Percentiles rank a stretch among this genome's conserved stretches.
Conservation (phyloP, 2,888 invertebrate genomes). For the Cerceris rybyensis region DNA sequence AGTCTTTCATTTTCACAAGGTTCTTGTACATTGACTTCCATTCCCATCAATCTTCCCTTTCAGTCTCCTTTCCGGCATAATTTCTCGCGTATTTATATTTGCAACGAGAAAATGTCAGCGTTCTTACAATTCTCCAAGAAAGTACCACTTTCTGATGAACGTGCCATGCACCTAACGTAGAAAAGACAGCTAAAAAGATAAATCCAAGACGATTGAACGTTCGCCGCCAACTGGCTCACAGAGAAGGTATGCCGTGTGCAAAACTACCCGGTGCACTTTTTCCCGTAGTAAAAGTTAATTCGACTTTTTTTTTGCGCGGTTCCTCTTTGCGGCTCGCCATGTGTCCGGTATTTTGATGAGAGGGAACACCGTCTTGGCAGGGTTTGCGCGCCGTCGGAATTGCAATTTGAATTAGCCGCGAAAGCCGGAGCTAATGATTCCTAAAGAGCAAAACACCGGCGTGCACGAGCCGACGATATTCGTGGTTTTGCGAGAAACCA, state of each 20-base stretch:
- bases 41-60: too few species aligned
- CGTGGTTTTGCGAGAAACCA: conserved; percentile 70
- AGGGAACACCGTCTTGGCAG: conserved; percentile 49
- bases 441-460: conserved; percentile 77
- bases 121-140: too few species aligned
- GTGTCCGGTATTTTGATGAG: conserved; percentile 81
- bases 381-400: conserved; percentile 67
- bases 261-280: conserved; percentile 62
- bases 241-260: conserved; percentile 34
- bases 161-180: too few species aligned
- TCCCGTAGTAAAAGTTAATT: conserved; percentile 76
- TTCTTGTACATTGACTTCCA: too few species aligned
- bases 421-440: conserved; percentile 80
- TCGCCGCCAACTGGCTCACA: conserved; percentile 36
- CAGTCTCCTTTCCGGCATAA: too few species aligned
- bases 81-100: too few species aligned
- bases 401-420: conserved; percentile 81
- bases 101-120: too few species aligned
- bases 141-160: too few species aligned
- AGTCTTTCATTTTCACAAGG: too few species aligned
- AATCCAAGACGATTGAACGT: neutral
- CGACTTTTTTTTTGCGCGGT: conserved; percentile 67
- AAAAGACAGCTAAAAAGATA: too few species aligned
- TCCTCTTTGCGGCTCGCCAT: conserved; percentile 58
- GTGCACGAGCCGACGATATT: conserved; percentile 68